phyloP scores from a whole-genome alignment of 2,113 vertebrate genomes.

The Ammodytes marinus region DNA sequence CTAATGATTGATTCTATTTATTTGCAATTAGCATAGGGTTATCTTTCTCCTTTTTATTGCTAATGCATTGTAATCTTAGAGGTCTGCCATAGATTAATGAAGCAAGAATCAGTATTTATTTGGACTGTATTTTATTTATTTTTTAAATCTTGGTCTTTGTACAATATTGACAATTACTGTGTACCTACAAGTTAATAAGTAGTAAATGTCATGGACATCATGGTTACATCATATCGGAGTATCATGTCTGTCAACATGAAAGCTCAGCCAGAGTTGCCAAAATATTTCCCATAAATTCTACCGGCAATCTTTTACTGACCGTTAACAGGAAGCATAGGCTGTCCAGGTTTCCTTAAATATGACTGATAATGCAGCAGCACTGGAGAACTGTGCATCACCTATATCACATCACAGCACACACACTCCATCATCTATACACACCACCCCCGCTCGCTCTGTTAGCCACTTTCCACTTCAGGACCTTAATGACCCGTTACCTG shows the following conservation, averaged over 20 bases:
- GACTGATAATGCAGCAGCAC: not conserved
- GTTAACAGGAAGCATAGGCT: not conserved
- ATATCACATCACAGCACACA: not conserved
- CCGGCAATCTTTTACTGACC: not conserved
- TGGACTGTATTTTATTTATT: no score
- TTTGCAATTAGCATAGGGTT: not conserved
- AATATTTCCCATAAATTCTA: constrained; percentile 1
- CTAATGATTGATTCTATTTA: not conserved
- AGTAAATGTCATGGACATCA: constrained; percentile 11
- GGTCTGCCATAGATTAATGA: not conserved
- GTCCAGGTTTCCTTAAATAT: not conserved
- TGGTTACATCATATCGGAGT: constrained; percentile 30
- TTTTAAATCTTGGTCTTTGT: not conserved
- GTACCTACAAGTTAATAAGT: constrained; percentile 27
- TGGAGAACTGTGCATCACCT: not conserved
- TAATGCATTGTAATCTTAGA: not conserved
- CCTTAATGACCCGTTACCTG: not conserved
- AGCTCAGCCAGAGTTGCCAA: not conserved
- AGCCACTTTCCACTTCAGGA: not conserved
- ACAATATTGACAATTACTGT: constrained; percentile 10
- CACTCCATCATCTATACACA: not conserved
- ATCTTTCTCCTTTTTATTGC: not conserved
- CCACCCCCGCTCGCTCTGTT: not conserved
- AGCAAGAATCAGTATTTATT: not conserved
- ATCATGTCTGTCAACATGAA: constrained; percentile 6